Evolutionary conservation across 2,113 vertebrate species (phyloP), one percentile per base, ranked within the genome.

Genomic region (Atractosteus spatula): DNA sequence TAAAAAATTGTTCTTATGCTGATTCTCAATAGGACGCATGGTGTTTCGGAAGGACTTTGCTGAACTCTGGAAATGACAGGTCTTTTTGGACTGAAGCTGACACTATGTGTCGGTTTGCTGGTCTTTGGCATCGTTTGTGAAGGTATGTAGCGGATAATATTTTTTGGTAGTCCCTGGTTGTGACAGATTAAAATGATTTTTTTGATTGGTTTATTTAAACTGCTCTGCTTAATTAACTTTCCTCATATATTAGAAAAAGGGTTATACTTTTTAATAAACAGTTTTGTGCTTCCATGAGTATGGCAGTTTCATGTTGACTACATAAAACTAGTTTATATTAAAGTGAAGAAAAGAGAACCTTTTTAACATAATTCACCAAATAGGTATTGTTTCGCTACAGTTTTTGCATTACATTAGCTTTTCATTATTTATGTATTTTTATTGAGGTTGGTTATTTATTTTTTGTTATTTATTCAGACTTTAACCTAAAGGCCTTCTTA

Each of bases 11-110:
- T 68, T 78, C 65, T 51, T 85, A 74, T 83, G 84, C 91, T 89
- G 82, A 83, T 84, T 86, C 91, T 78, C 81, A 86, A 81, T 84
- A 85, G 91, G 79, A 91, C 90, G 89, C 80, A 93, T 92, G 92
- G 92, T 90, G 86, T 88, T 90, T 87, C 85, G 68, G 83, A 79
- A 82, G 83, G 82, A 84, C 84, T 84, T 81, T 45, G 77, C 82
- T 78, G 77, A 84, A 85, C 83, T 81, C 87, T 87, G 92, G 91
- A 92, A 77, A 94, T 95, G 93, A 95, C 89, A 88, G 92, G 88
- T 76, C 88, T 85, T 78, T 84, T 80, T 83, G 91, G 92, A 71
- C 86, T 93, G 77, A 89, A 85, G 81, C 75, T 94, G 86, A 86
- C 88, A 10, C 81, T 96, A 79, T 91, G 79, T 69, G 77, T 87